Conservation (phyloP, 2,888 invertebrate genomes). For the Cyrtodaria siliqua region DNA sequence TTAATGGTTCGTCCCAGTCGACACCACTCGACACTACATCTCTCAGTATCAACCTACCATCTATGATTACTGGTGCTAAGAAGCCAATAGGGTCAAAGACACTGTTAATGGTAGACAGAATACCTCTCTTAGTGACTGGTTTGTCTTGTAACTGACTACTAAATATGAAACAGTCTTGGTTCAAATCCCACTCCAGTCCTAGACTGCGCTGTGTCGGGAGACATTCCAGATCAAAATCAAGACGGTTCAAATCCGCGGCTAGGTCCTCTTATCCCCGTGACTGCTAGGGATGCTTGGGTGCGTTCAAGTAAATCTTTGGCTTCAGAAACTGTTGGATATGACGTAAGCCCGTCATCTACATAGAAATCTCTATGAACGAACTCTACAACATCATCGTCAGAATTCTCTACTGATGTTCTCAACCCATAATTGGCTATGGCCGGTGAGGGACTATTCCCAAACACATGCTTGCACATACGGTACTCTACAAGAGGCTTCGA, state of each 20-base stretch:
- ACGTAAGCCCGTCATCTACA: constrained; percentile 57
- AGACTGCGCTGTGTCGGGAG: constrained; percentile 48
- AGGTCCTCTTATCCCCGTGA: constrained; percentile 38
- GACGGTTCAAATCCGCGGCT: constrained; percentile 33
- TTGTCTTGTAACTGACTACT: constrained; percentile 16
- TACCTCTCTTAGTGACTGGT: constrained; percentile 43
- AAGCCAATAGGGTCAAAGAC: constrained; percentile 62
- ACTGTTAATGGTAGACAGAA: constrained; percentile 53
- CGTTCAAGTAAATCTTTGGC: constrained; percentile 31
- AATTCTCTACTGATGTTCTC: constrained; percentile 7
- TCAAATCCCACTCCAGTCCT: constrained; percentile 45
- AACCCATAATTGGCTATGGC: constrained; percentile 39
- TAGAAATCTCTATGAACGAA: constrained; percentile 50
- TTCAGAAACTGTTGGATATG: constrained; percentile 14
- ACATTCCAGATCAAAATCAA: constrained; percentile 24
- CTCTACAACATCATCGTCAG: constrained; percentile 11
- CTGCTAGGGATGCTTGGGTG: constrained; percentile 26
- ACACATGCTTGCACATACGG: constrained; percentile 38
- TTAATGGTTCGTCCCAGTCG: constrained; percentile 48
- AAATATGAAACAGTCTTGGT: constrained; percentile 48
- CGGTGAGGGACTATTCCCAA: constrained; percentile 37
- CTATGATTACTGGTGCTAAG: constrained; percentile 44
- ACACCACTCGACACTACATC: constrained; percentile 29
- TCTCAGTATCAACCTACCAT: constrained; percentile 51
- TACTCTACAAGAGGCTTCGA: constrained; percentile 36